These are phyloP conservation scores for Amphipyra berbera DNA, from an alignment of 2,888 invertebrate genomes.

Conservation along the genomic window DNA sequence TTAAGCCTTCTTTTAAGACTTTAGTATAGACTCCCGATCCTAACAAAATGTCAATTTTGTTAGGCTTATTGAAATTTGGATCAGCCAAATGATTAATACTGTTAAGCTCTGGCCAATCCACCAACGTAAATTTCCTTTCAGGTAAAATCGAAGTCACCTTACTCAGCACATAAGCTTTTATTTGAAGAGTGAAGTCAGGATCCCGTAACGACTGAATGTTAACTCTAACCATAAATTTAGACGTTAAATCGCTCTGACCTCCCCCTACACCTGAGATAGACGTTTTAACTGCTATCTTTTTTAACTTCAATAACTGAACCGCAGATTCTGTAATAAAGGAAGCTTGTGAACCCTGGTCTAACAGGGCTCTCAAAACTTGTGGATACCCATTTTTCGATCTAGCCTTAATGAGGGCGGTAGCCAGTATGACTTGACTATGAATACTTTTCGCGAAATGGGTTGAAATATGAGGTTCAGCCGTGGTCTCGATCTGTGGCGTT, in stretches of 20 bases:
- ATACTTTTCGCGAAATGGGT: no score
- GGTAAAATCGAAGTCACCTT: constrained; percentile 13
- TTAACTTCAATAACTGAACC: constrained; percentile 10
- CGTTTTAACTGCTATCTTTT: constrained; percentile 2
- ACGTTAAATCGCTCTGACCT: constrained; percentile 8
- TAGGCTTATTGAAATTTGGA: constrained; percentile 16
- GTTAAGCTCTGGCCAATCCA: neutral
- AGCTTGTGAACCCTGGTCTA: constrained; percentile 23
- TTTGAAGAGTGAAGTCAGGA: constrained; percentile 9
- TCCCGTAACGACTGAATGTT: constrained; percentile 17
- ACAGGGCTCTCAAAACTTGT: constrained; percentile 4
- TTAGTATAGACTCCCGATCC: constrained; percentile 9
- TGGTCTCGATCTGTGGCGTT: no score
- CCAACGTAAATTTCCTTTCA: neutral
- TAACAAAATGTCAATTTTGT: constrained; percentile 15
- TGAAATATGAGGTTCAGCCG: no score
- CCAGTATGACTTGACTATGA: constrained; percentile 6
- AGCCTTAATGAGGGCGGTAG: constrained; percentile 15
- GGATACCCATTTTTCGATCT: constrained; percentile 5
- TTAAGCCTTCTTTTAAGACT: neutral
- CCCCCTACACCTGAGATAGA: constrained; percentile 16
- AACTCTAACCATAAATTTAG: constrained; percentile 13
- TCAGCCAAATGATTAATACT: constrained; percentile 14
- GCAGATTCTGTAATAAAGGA: constrained; percentile 6
- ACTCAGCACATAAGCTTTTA: constrained; percentile 1